Base-by-base conservation (phyloP, 2,888 invertebrate genomes). In the Phoronis australis region DNA sequence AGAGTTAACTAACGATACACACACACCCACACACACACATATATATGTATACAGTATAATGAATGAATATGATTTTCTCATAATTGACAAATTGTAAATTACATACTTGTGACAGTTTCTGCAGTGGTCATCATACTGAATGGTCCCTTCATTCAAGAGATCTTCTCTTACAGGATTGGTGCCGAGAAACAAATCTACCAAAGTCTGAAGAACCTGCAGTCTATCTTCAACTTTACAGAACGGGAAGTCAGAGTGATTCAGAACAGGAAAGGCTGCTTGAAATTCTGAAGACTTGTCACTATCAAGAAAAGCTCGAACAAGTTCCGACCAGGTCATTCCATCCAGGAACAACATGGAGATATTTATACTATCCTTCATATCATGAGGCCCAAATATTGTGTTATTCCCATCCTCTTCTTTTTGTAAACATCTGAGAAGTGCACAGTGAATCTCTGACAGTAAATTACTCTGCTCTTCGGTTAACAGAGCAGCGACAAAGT, bases 301-400 rank as follows among this genome's bases (percentile, higher is more conserved):
- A 77, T 94, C 93, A 23, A 96, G 85, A 79, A 91, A 96, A 43
- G 87, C 83, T 58, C 90, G 82, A 56, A 94, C 79, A 43, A 90
- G 85, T 81, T 97, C 96, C 38, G 95, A 92, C 91, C 97, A 99
- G 44, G 96, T 95, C 81, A 97, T 86, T 47, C 88, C 83, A 80
- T 99, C 99, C 66, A 95, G 85, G 68, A 95, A 84, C 80, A 88
- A 95, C 48, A 96, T 81, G 61, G 89, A 85, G 56, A 96, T 87
- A 78, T 97, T 96, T 24, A 96, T 87, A 76, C 94, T 92, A 79
- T 97, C 96, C 80, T 96, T 96, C 71, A 93, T 90, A 80, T 99
- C 99, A 52, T 92, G 79, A 6, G 96, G 94, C 41, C 95, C 95
- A 80, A 94, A 97, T 78, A 90, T 90, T 26, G 72, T 94, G 68